These are phyloP conservation scores for Pristionchus entomophagus DNA, from an alignment of 2,888 invertebrate species.

Conservation along the genomic window DNA sequence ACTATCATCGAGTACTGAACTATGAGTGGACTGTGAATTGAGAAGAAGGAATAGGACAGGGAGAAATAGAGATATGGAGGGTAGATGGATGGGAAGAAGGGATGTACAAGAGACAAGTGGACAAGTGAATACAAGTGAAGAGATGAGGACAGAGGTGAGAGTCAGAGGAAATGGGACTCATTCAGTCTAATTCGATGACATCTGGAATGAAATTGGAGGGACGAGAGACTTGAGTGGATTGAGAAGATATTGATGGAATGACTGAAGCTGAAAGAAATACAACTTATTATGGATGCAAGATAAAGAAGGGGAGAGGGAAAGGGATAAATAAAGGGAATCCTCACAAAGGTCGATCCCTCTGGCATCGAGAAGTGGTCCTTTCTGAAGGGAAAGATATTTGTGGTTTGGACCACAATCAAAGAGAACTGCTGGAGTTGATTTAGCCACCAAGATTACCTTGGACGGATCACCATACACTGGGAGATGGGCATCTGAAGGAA, in stretches of 20 bases:
- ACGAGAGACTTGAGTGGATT: background rate
- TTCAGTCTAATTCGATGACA: constrained; percentile 16
- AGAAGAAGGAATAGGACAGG: too few relatives aligned
- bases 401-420: background rate
- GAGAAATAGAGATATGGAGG: background rate
- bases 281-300: too few relatives aligned
- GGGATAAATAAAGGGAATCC: background rate
- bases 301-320: too few relatives aligned
- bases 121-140: too few relatives aligned
- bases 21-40: too few relatives aligned
- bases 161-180: background rate
- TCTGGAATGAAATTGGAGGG: background rate
- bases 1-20: too few relatives aligned
- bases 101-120: background rate
- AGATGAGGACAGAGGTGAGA: too few relatives aligned
- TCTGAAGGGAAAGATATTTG: background rate
- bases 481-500: constrained; percentile 21
- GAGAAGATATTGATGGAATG: background rate
- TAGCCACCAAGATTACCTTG: background rate
- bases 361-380: background rate
- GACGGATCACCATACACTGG: background rate
- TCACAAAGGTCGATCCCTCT: constrained; percentile 32
- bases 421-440: background rate
- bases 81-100: background rate
- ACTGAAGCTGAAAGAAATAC: constrained; percentile 31